Evolutionary conservation across 2,888 invertebrate species (phyloP), one percentile per base, ranked within the genome.

Genomic region (Volucella zonaria): DNA sequence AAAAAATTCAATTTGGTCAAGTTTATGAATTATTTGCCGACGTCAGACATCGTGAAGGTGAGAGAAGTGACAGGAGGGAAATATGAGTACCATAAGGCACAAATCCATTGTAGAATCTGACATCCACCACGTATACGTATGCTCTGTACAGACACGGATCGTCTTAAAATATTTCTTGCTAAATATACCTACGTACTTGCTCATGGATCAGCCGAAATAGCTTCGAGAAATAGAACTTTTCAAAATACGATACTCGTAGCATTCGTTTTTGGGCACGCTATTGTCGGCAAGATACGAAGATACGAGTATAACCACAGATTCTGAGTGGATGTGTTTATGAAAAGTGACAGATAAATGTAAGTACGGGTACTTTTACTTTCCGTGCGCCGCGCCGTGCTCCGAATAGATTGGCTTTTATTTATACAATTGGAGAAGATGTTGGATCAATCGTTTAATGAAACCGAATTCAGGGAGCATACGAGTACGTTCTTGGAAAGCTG

Each of bases 341-440:
- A 61, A 68, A 76, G 76, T 68, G 76, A 61, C 76, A 45, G 68
- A 68, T 52, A 2, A 31, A 4, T 6, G 31, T 31, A 31, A 31
- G 31, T 31, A 23, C 23, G 1, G 2, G 23, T 23, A 61, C 52
- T 54, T 15, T 68, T 42, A 51, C 59, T 59, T 31, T 61, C 42
- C 47, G n/a, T 47, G 3, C 3, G 23, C 11, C 2, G 10, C 9
- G 12, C n/a, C n/a, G n/a, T 45, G 45, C 31, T 61, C 23, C 31
- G 45, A 23, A 31, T 6, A 31, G 31, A 31, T 31, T 31, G 23
- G 73, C 43, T 62, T 61, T 62, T 62, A 62, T 62, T 73, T 15
- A 61, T 42, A 61, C 54, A 73, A 73, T 73, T 73, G 64, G 64
- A 64, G 64, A 73, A 62, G 74, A 64, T 56, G 64, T 56, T 18